A percentile compares a stretch with the other conserved stretches of the same genome.
Conservation (phyloP, 2,113 vertebrate species). For the Podiceps cristatus region DNA sequence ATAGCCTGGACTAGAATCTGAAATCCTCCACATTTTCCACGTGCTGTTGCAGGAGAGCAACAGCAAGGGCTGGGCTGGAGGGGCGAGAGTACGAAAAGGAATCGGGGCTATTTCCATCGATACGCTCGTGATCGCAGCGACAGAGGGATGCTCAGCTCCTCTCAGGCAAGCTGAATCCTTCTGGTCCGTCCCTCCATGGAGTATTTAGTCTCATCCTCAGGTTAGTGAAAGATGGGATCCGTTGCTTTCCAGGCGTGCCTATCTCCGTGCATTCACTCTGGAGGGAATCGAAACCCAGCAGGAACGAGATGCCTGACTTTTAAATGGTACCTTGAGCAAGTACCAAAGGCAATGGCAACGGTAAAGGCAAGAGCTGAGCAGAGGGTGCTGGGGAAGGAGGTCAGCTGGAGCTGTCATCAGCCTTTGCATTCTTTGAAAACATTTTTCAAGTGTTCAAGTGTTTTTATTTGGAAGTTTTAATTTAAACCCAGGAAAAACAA, state of each 20-base stretch:
- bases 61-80: neutral
- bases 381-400: neutral
- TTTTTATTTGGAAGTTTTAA: neutral
- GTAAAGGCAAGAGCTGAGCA: neutral
- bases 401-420: neutral
- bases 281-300: neutral
- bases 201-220: neutral
- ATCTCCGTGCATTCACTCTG: neutral
- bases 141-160: neutral
- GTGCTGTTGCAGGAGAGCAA: neutral
- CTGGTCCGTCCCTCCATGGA: neutral
- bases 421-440: neutral
- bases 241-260: neutral
- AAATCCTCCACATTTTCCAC: neutral
- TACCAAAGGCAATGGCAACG: neutral
- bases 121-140: neutral
- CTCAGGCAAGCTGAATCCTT: neutral
- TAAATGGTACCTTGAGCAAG: neutral
- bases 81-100: neutral
- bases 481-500: neutral
- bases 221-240: neutral
- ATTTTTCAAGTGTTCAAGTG: neutral
- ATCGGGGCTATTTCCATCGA: neutral
- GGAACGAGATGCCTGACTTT: neutral
- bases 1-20: neutral